Base-by-base conservation (phyloP, 30 jellyfish, hydroid and myxozoan genomes). In the Chrysaora quinquecirrha region DNA sequence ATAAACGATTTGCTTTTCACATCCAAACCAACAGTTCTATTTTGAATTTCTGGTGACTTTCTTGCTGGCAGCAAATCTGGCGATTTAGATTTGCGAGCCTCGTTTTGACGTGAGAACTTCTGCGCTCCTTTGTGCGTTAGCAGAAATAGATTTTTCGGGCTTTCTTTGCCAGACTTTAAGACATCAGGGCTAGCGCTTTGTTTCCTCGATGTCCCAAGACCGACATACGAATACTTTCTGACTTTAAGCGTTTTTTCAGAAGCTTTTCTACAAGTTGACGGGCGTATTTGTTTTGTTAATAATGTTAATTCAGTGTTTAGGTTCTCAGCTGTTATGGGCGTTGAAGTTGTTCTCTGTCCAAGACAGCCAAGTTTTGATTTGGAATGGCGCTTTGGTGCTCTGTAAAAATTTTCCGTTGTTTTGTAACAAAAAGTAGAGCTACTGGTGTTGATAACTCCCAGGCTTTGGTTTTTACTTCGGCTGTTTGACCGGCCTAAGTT, bases 101-200 rank as follows among this genome's bases (percentile, higher is more conserved):
- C 54, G 28, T 66, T 30, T 10, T 30, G 61, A 33, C 46, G 21
- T 3, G 87, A 25, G 16, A 16, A 43, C 48, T 75, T 54, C 43
- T 75, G 63, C 34, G 76, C 76, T 30, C 87, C 76, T 75, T 75
- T 75, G 30, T 54, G 75, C 14, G 87, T 75, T 49, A 75, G 75
- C 34, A 75, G 19, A 24, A 75, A 58, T 20, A 27, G 49, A 24
- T 22, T 73, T 35, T 27, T 71, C 3, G 82, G 34, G 35, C 6
- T 23, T 1, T 35, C 87, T 33, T 16, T 1, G 28, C 23, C 64
- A 29, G 87, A 46, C 3, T 58, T 27, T 20, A 25, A 3, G 29
- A 9, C 29, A 52, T 38, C 54, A 38, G 68, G 68, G 9, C 16
- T 43, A 25, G 24, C 6, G 6, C 29, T 19, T 52, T 16, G 29